Base-by-base conservation (phyloP, 2,113 vertebrate species). In the Bubalus kerabau region DNA sequence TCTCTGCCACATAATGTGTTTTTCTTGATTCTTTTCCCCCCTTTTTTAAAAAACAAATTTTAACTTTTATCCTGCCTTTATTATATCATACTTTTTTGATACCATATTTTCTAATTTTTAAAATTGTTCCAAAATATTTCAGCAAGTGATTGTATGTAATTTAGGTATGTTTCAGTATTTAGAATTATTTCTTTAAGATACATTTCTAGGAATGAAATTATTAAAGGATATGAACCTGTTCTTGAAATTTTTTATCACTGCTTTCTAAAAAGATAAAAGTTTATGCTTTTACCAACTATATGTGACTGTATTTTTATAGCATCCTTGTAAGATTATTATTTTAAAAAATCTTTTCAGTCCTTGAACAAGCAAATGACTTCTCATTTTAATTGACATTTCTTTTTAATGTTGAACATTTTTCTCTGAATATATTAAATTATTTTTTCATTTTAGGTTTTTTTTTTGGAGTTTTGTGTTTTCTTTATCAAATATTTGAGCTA, bases 391-490 rank as follows among this genome's bases (percentile, higher is more conserved):
- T 95, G 78, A 81, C 54, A 52, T 82, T 88, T 96, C 19, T 85
- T 95, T 95, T 90, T 93, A 91, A 91, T 86, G 40, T 46, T 95
- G 71, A 87, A 83, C 8, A 93, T 87, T 90, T 86, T 97, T 87
- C n/a, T 85, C 12, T 76, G 8, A 78, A 48, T 50, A n/a, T 43
- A 78, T 94, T 93, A 52, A 91, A 86, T 67, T 83, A 50, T 85
- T 94, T 94, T 96, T 95, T 78, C 30, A 95, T 46, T 97, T 94
- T 83, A 87, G n/a, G 3, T 78, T 86, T 90, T 95, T 95, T 40
- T 40, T 43, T 96, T 92, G 19, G 10, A 83, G 5, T 71, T 95
- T 90, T 97, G 28, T 95, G 7, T 91, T 96, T 96, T 89, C 28
- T 8, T 93, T 93, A 60, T 54, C 40, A 83, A 86, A 48, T 59